Evolutionary conservation across 2,797 vertebrate species (phyloP), one percentile per base, ranked within the genome.

Genomic region (Squalus acanthias): DNA sequence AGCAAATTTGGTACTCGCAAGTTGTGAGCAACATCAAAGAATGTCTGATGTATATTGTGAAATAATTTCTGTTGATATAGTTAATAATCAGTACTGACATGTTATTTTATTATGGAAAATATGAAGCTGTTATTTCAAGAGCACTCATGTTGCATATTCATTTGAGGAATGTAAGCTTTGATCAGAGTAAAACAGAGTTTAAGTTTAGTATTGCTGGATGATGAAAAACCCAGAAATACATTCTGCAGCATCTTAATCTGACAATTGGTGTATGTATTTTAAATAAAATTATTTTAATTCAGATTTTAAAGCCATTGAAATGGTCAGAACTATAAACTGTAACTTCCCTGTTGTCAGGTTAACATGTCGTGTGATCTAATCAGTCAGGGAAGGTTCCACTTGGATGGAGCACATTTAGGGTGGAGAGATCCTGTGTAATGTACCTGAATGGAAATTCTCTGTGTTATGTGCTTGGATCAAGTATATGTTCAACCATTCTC

Each of bases 391-490:
- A 93, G 69, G 22, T 20, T 69, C 20, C 39, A 17, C 65, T 46
- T 93, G 63, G 91, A 69, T 65, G 60, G 57, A 91, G 63, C 29
- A 91, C 53, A 91, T 91, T 63, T 93, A 46, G 65, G 91, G 20
- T 93, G n/a, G 65, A 93, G 22, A 46, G 63, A 65, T 93, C n/a
- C 65, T 65, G 63, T 69, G 63, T 20, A 39, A 93, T 93, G 91
- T 93, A 93, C 7, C n/a, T 65, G 65, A 67, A 65, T 39, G n/a
- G 63, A 26, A 69, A n/a, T 93, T 93, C 24, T 69, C 15, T 93
- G 63, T 93, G 8, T 50, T 85, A 46, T 93, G 65, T 93, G 63
- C 91, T 39, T 93, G n/a, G 65, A 69, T 93, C 91, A 93, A 85
- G 65, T 93, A 69, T 67, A 69, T 69, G 91, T 93, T 67, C n/a